Conservation (phyloP, 2,797 vertebrate species). For the Xenentodon cancila region DNA sequence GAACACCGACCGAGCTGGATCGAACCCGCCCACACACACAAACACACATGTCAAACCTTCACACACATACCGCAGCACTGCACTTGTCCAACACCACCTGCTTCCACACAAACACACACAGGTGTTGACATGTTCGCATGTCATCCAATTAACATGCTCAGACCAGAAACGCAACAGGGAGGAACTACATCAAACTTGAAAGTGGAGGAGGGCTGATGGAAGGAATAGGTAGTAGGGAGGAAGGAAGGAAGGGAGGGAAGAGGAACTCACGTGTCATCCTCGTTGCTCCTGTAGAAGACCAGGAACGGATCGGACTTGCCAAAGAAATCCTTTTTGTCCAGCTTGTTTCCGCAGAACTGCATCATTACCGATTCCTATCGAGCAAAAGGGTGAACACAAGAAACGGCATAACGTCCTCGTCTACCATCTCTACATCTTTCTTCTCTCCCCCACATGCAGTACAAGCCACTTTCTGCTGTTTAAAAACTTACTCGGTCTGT, state of each 20-base stretch:
- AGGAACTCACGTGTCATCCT: conserved; percentile 90
- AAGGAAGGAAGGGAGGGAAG: neutral
- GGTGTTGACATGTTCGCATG: conserved; percentile 16
- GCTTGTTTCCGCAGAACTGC: conserved; percentile 95
- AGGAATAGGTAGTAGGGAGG: neutral
- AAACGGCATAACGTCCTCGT: no score
- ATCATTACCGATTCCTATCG: conserved; percentile 91
- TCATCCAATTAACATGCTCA: conserved; percentile 23
- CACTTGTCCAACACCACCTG: conserved; percentile 2
- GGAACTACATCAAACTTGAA: conserved; percentile 29
- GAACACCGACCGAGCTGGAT: conserved; percentile 23
- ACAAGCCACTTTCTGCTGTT: no score
- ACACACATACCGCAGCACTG: neutral
- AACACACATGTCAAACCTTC: neutral
- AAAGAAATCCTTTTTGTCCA: conserved; percentile 97
- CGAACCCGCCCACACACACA: conserved; percentile 1
- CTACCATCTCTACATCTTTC: no score
- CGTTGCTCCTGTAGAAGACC: conserved; percentile 93
- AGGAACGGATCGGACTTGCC: conserved; percentile 95
- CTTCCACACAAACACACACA: neutral
- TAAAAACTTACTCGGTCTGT: no score
- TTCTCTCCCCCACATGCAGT: no score
- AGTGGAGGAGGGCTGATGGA: conserved; percentile 2
- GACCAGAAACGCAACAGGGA: conserved; percentile 7
- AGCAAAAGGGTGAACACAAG: neutral